A percentile compares a stretch with the other conserved stretches of the same genome.
Conservation (phyloP, 2,113 vertebrate species). For the Gorsachius goisagi region DNA sequence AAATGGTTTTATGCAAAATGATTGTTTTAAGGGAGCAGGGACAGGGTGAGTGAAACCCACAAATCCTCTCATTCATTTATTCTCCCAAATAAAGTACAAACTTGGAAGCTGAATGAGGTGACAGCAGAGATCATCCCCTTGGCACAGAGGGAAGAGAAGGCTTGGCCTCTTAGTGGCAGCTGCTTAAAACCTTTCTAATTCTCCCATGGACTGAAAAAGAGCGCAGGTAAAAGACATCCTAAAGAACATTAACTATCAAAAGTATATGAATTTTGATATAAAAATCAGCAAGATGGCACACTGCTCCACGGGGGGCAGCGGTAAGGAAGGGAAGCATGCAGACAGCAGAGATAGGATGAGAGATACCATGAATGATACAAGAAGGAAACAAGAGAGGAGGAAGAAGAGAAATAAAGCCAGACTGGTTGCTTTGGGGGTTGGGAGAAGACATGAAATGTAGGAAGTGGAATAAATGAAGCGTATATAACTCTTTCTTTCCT, state of each 20-base stretch:
- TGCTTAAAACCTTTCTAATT: not conserved
- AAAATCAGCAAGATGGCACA: not conserved
- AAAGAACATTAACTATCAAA: not conserved
- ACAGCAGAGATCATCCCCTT: not conserved
- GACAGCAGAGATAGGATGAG: not conserved
- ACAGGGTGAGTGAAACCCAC: not conserved
- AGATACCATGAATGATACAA: not conserved
- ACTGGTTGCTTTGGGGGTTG: not conserved
- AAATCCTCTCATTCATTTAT: not conserved
- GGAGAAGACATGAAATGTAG: not conserved
- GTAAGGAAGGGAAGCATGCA: not conserved
- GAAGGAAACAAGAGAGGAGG: not conserved
- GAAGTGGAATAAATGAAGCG: not conserved
- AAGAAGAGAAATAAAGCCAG: not conserved
- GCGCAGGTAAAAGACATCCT: not conserved
- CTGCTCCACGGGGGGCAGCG: fast-evolving
- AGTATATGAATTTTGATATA: not conserved
- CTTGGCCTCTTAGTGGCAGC: not conserved
- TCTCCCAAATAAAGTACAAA: not conserved
- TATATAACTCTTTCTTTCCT: not conserved
- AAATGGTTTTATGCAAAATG: not conserved
- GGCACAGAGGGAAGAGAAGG: not conserved
- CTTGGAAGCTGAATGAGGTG: not conserved
- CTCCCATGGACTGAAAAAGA: not conserved
- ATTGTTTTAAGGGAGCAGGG: not conserved